Evolutionary conservation across 1,140 invertebrate species (phyloP).

Genomic region (Philotrypesis tridentata): DNA sequence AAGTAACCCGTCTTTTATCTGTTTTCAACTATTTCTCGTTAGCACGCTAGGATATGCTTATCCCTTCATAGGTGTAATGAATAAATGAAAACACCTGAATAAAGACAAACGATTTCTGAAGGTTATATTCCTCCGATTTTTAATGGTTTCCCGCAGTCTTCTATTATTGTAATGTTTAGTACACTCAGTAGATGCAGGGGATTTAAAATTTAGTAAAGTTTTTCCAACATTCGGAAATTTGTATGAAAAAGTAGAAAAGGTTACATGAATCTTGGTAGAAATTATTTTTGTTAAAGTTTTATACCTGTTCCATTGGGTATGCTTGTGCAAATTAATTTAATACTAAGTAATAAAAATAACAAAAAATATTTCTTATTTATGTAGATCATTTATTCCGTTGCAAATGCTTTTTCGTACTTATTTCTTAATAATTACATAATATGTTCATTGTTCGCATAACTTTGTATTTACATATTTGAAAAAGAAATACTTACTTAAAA

Average conservation of each 20-base stretch:
- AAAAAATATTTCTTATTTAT: not conserved
- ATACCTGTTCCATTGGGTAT: too few species aligned
- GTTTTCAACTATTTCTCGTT: conserved; percentile 44
- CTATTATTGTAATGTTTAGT: too few species aligned
- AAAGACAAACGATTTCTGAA: not conserved
- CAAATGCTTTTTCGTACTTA: conserved; percentile 28
- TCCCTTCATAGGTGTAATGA: conserved; percentile 45
- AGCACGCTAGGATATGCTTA: conserved; percentile 11
- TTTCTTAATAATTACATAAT: conserved; percentile 1
- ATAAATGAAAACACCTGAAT: conserved; percentile 34
- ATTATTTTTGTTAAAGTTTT: too few species aligned
- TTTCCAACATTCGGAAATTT: too few species aligned
- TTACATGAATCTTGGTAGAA: too few species aligned
- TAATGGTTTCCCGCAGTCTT: too few species aligned
- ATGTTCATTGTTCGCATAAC: too few species aligned
- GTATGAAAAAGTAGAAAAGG: too few species aligned
- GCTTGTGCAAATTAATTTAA: not conserved
- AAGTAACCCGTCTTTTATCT: conserved; percentile 23
- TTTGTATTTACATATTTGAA: conserved; percentile 30
- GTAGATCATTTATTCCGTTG: conserved; percentile 32
- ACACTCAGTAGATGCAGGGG: too few species aligned
- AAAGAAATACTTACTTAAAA: not conserved
- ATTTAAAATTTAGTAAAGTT: too few species aligned
- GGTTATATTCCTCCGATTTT: not conserved
- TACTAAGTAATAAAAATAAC: too few species aligned